Base-by-base conservation (phyloP, 1,140 invertebrate genomes). In the Olivierus martensii region DNA sequence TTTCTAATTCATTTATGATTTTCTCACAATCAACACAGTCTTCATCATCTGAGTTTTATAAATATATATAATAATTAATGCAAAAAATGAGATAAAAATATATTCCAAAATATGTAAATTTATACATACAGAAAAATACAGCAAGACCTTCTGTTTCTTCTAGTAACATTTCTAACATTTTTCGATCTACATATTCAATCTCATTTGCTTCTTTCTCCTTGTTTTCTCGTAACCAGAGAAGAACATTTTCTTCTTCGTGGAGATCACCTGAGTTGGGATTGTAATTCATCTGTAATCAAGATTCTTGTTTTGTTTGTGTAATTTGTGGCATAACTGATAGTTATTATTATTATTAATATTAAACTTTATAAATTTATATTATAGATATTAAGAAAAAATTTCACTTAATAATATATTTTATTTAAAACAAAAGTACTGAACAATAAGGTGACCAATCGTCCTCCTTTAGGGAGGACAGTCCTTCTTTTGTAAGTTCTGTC, bases 11-110 rank as follows among this genome's bases (percentile, higher is more conserved):
- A 4, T 77, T 71, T 57, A 93, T 70, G 5, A 92, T 87, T 66
- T 83, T 78, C 49, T 81, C 81, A 67, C 89, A 94, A 67, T 93
- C 88, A 70, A 92, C 91, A 71, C 88, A 92, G 69, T 89, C 64
- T 17, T 59, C 59, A 52, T 70, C 67, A 57, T 71, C 69, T 64
- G 46, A 61, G 15, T 59, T 14, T n/a, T n/a, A n/a, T n/a, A n/a
- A n/a, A n/a, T n/a, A n/a, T n/a, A n/a, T n/a, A n/a, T n/a, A n/a
- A n/a, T n/a, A n/a, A n/a, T n/a, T 5, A 42, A 6, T 15, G 5
- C 7, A 10, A 42, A 46, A 28, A 7, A 22, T 46, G 15, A 35
- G 2, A n/a, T 41, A 35, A 15, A 49, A 50, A 41, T 55, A 21
- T 3, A 48, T 22, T 37, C 3, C n/a, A 28, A 37, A 37, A 17